Evolutionary conservation across 2,797 vertebrate species (phyloP).

Genomic region (Siniperca scherzeri): DNA sequence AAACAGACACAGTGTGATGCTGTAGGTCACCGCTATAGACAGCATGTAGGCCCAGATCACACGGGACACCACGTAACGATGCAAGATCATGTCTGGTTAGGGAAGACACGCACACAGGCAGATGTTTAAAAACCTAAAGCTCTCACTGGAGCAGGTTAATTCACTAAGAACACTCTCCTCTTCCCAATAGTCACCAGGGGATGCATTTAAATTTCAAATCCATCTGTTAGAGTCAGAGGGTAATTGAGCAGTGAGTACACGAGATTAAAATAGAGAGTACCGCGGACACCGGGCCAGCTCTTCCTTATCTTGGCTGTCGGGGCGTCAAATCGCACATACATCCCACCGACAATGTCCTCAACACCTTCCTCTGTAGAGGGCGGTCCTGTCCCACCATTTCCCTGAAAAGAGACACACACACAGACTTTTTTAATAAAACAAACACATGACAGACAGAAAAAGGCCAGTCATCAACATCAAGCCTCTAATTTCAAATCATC

Average conservation of each 20-base stretch:
- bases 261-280: slow-evolving; percentile 75
- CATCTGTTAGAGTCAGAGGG: slow-evolving; percentile 30
- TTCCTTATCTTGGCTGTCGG: slow-evolving; percentile 88
- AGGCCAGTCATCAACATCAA: neutral
- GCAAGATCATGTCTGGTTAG: slow-evolving; percentile 92
- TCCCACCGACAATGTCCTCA: slow-evolving; percentile 84
- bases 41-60: slow-evolving; percentile 99
- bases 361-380: slow-evolving; percentile 83
- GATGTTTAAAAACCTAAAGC: neutral
- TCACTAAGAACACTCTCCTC: slow-evolving; percentile 3
- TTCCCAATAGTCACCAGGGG: slow-evolving; percentile 5
- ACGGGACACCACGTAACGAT: slow-evolving; percentile 93
- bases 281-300: slow-evolving; percentile 93
- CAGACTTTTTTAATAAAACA: neutral
- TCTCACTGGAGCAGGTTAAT: neutral
- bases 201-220: slow-evolving; percentile 26
- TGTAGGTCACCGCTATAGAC: slow-evolving; percentile 96
- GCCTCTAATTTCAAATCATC: neutral
- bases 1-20: slow-evolving; percentile 97
- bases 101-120: slow-evolving; percentile 16
- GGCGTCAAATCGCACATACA: slow-evolving; percentile 94
- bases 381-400: slow-evolving; percentile 82
- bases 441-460: neutral
- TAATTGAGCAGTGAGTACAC: slow-evolving; percentile 32
- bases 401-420: slow-evolving; percentile 81